These are phyloP conservation scores for Xanthorhoe spadicearia DNA, from an alignment of 2,888 invertebrate species.

Conservation along the genomic window DNA sequence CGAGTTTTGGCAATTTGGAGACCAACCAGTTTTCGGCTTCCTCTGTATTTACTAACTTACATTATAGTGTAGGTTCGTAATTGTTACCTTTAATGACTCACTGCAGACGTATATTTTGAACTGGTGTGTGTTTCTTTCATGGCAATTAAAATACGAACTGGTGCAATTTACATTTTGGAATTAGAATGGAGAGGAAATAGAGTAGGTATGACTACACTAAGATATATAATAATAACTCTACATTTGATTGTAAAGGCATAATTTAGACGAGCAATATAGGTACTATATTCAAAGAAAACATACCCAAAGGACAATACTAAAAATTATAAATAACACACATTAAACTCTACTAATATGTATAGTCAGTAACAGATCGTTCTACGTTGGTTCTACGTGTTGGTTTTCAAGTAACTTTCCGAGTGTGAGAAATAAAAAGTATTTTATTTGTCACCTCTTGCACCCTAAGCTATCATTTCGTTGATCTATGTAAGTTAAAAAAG, in stretches of 20 bases:
- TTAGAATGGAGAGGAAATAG: background rate
- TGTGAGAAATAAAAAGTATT: background rate
- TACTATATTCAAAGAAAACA: too few species aligned
- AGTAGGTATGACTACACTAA: too few species aligned
- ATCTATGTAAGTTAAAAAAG: background rate
- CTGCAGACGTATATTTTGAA: constrained; percentile 17
- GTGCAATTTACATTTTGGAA: background rate
- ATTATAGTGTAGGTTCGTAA: constrained; percentile 23
- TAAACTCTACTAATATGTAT: too few species aligned
- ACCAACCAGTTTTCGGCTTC: constrained; percentile 38
- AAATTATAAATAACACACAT: too few species aligned
- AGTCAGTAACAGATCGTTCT: too few species aligned
- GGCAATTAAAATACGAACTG: constrained; percentile 4
- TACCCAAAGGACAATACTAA: too few species aligned
- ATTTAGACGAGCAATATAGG: too few species aligned
- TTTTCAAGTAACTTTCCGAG: too few species aligned
- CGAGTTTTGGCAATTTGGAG: constrained; percentile 36
- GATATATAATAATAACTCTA: too few species aligned
- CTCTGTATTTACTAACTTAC: constrained; percentile 28
- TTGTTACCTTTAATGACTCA: constrained; percentile 31
- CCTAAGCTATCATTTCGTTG: background rate
- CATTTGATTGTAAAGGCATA: too few species aligned
- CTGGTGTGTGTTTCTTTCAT: constrained; percentile 1
- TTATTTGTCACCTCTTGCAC: background rate
- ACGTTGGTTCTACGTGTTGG: too few species aligned